Evolutionary conservation across 2,888 invertebrate genomes (phyloP), one percentile per base, ranked within the genome.

Genomic region (Holacanthella duospinosa): DNA sequence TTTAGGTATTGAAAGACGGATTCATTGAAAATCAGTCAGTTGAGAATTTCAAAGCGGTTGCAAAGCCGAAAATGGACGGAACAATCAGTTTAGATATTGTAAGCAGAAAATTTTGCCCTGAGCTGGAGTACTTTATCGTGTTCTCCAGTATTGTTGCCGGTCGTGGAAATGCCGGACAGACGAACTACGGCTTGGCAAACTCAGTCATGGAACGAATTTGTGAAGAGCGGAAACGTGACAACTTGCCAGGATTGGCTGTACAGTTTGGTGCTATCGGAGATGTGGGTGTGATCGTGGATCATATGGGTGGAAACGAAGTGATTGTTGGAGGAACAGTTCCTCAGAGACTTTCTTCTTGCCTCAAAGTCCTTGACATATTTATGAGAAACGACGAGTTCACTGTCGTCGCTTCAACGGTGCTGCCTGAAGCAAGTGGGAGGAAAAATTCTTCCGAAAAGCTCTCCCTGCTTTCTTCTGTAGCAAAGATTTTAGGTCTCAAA

Each of bases 291-390:
- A 79, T 82, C 29, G 74, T 79, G 61, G 80, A 82, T 63, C 79
- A 77, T 36, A 79, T 82, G 78, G 82, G 80, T 19, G 82, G 80
- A 19, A 76, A 64, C 29, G 81, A 81, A 75, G 79, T 80, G 9
- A 79, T 80, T 6, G 77, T 83, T 62, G 83, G 82, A 61, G 93
- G 93, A 12, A 93, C 92, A 0, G 79, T 91, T 1, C 91, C 90
- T 66, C 94, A 94, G 76, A 83, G 85, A 70, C 88, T 94, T 74
- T 82, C 84, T 0, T 91, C 89, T 0, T 93, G 93, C 75, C 79
- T 94, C 19, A 79, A 84, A 29, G 82, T 86, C 1, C 77, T 94
- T 29, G 76, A 77, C 64, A 65, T 68, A 26, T 83, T 96, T 77
- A 78, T 97, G 61, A 82, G 82, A 66, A 65, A 66, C 27, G 83